Percentiles rank a stretch among this genome's conserved stretches.
phyloP scores from a whole-genome alignment of 2,888 invertebrate species.

The Lissonota sp. region DNA sequence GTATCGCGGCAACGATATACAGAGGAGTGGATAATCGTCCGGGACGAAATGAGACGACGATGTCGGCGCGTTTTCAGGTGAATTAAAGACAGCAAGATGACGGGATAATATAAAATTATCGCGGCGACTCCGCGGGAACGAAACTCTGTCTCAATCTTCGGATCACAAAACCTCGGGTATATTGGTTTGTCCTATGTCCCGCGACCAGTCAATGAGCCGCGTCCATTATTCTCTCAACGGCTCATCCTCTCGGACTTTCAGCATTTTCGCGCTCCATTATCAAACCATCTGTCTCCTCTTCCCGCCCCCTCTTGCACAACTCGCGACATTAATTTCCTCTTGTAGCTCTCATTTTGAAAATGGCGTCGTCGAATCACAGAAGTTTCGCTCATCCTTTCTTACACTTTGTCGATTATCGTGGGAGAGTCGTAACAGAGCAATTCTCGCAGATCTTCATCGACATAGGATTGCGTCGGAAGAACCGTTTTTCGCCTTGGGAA shows the following conservation, averaged over 20 bases:
- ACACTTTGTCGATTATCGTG: constrained; percentile 70
- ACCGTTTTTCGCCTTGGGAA: constrained; percentile 18
- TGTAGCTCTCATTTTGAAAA: constrained; percentile 36
- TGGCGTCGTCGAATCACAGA: not conserved
- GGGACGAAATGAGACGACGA: constrained; percentile 28
- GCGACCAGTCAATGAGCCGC: constrained; percentile 65
- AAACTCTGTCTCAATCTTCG: constrained; percentile 19
- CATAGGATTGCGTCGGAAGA: not conserved
- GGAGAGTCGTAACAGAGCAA: constrained; percentile 73
- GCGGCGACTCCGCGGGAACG: constrained; percentile 53
- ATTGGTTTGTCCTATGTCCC: constrained; percentile 48
- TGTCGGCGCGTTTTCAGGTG: constrained; percentile 31
- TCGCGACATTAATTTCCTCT: constrained; percentile 23
- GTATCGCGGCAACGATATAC: not conserved
- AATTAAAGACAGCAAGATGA: constrained; percentile 28
- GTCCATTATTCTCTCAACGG: constrained; percentile 48
- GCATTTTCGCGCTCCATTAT: constrained; percentile 47
- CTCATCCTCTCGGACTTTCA: no score
- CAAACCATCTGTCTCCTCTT: constrained; percentile 1
- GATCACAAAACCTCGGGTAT: constrained; percentile 20
- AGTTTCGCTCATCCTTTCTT: constrained; percentile 49
- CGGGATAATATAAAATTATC: constrained; percentile 49
- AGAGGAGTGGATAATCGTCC: constrained; percentile 38
- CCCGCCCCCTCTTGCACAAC: not conserved
- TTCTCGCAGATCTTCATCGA: constrained; percentile 60